Evolutionary conservation across 2,797 vertebrate genomes (phyloP).

Genomic region (Poeciliopsis presidionis): DNA sequence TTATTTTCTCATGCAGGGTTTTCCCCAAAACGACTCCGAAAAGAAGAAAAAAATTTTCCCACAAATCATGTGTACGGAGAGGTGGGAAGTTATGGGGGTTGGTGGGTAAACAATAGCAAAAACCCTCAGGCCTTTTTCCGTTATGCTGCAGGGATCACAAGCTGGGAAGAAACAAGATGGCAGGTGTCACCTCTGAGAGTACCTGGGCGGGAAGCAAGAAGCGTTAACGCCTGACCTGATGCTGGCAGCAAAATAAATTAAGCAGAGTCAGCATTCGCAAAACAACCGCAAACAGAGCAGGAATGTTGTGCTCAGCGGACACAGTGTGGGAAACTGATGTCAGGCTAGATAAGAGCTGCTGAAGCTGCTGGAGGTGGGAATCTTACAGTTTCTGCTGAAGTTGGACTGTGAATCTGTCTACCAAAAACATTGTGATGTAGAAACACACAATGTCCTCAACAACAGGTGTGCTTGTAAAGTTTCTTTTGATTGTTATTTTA

Average conservation of each 20-base stretch:
- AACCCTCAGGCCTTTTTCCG: conserved; percentile 58
- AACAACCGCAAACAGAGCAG: conserved; percentile 39
- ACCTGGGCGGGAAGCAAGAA: conserved; percentile 25
- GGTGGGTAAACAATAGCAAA: conserved; percentile 69
- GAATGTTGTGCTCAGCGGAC: conserved; percentile 5
- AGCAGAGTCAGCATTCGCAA: conserved; percentile 50
- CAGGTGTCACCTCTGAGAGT: conserved; percentile 72
- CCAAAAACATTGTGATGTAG: background rate
- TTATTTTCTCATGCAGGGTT: conserved; percentile 58
- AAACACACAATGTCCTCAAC: background rate
- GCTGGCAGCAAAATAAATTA: conserved; percentile 2
- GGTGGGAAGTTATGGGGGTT: conserved; percentile 57
- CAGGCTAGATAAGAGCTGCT: conserved; percentile 50
- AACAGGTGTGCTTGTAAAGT: background rate
- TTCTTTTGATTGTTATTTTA: background rate
- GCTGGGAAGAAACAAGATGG: conserved; percentile 61
- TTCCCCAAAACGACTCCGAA: conserved; percentile 71
- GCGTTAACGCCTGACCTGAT: conserved; percentile 4
- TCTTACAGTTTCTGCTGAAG: conserved; percentile 45
- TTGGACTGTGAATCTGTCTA: conserved; percentile 5
- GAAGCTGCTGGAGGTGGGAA: conserved; percentile 37
- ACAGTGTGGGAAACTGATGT: conserved; percentile 65
- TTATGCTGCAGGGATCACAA: conserved; percentile 54
- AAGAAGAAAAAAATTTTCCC: conserved; percentile 50
- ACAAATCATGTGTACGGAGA: conserved; percentile 20